Evolutionary conservation across 2,888 invertebrate genomes (phyloP).

Genomic region (Nemapogon koenigi): DNA sequence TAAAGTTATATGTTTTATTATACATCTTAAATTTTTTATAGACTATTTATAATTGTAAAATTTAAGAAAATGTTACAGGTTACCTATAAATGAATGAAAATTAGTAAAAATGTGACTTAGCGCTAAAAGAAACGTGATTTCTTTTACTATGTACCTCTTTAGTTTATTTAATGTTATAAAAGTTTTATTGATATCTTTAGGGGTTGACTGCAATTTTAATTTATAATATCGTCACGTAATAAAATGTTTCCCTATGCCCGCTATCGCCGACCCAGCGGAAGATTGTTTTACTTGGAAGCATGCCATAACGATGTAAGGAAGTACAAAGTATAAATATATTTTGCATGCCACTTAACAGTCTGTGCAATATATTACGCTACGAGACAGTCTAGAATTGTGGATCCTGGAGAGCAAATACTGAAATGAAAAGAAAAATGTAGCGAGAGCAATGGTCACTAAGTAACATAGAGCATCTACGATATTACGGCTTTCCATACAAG

Average conservation of each 20-base stretch:
- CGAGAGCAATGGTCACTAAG: constrained; percentile 2
- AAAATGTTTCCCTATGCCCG: constrained; percentile 39
- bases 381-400: constrained; percentile 34
- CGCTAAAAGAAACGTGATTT: no score
- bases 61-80: no score
- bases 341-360: constrained; percentile 61
- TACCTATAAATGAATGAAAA: no score
- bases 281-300: constrained; percentile 58
- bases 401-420: constrained; percentile 20
- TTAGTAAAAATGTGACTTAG: no score
- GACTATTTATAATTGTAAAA: no score
- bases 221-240: constrained; percentile 43
- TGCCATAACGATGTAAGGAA: constrained; percentile 60
- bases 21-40: no score
- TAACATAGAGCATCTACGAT: no score
- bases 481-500: no score
- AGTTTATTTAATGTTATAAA: no score
- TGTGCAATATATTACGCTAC: constrained; percentile 40
- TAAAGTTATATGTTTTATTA: no score
- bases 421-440: constrained; percentile 13
- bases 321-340: constrained; percentile 61
- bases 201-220: constrained; percentile 17
- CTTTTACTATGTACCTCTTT: no score
- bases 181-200: no score
- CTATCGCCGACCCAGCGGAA: constrained; percentile 46